Conservation (phyloP, 2,797 vertebrate genomes). For the Catostomus latipinnis region DNA sequence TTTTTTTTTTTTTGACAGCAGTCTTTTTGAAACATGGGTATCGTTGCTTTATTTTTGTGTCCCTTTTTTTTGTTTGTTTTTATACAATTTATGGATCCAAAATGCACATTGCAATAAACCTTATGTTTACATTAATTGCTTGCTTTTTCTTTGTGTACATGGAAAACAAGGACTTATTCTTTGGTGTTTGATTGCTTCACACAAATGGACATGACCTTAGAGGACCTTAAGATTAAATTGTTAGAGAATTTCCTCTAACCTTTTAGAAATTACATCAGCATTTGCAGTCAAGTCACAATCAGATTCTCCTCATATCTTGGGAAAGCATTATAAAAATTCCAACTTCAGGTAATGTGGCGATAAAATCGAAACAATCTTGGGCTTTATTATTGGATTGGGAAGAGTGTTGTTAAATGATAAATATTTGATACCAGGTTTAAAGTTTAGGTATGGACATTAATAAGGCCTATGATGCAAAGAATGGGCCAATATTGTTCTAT, state of each 20-base stretch:
- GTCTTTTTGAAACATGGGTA: constrained; percentile 75
- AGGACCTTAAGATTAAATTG: too few relatives aligned
- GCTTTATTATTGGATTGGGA: background rate
- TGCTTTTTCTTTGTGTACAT: constrained; percentile 46
- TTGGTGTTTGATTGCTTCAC: too few relatives aligned
- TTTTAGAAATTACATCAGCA: too few relatives aligned
- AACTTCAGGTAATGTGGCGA: too few relatives aligned
- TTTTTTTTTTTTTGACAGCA: background rate
- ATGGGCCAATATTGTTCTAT: too few relatives aligned
- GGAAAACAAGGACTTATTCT: background rate
- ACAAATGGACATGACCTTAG: too few relatives aligned
- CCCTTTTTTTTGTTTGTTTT: constrained; percentile 63
- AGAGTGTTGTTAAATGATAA: background rate
- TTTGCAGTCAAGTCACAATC: too few relatives aligned
- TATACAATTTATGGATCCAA: constrained; percentile 78
- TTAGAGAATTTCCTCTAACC: background rate
- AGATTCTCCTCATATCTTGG: too few relatives aligned
- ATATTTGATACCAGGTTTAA: background rate
- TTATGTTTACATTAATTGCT: constrained; percentile 78
- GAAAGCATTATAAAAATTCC: too few relatives aligned
- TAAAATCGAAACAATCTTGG: too few relatives aligned
- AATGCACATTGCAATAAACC: constrained; percentile 88
- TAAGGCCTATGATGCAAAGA: background rate
- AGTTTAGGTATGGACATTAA: background rate
- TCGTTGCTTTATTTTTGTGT: constrained; percentile 79